These are phyloP conservation scores for Chymomyza costata DNA, from an alignment of 1,140 invertebrate species.

Conservation along the genomic window DNA sequence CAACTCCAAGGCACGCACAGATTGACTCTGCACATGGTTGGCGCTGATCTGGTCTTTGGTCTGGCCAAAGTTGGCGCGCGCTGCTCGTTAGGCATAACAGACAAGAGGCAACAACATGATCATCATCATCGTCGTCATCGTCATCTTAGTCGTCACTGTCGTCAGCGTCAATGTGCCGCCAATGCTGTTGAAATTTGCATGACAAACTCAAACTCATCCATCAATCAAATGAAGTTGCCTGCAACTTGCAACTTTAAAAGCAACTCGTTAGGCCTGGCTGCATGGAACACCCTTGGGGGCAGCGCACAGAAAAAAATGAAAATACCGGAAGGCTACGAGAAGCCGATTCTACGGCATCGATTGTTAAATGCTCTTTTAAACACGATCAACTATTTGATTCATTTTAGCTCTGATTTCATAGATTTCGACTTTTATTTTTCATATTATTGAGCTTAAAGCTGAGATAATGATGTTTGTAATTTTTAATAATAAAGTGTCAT, in stretches of 20 bases:
- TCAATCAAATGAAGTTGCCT: slow-evolving; percentile 54
- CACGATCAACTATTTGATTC: too few species aligned
- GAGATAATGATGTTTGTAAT: too few species aligned
- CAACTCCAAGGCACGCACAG: slow-evolving; percentile 3
- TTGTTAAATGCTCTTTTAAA: too few species aligned
- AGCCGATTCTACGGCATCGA: too few species aligned
- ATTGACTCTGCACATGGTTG: neutral
- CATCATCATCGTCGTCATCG: slow-evolving; percentile 4
- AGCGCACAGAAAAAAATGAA: neutral
- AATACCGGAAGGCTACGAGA: too few species aligned
- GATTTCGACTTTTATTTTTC: too few species aligned
- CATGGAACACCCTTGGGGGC: slow-evolving; percentile 19
- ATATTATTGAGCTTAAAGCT: too few species aligned
- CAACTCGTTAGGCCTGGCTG: slow-evolving; percentile 48
- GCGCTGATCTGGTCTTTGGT: neutral
- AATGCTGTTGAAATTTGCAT: slow-evolving; percentile 64
- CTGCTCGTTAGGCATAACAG: slow-evolving; percentile 49
- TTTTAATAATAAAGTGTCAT: too few species aligned
- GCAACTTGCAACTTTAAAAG: too few species aligned
- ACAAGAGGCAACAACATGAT: slow-evolving; percentile 43
- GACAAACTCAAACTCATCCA: slow-evolving; percentile 72
- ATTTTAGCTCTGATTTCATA: too few species aligned
- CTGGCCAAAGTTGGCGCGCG: slow-evolving; percentile 29
- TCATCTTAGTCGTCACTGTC: too few species aligned
- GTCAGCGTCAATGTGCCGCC: slow-evolving; percentile 19